A percentile compares a stretch with the other conserved stretches of the same genome.
These are phyloP conservation scores for Ridgeia piscesae DNA, from an alignment of 1,140 invertebrate genomes.

Conservation along the genomic window DNA sequence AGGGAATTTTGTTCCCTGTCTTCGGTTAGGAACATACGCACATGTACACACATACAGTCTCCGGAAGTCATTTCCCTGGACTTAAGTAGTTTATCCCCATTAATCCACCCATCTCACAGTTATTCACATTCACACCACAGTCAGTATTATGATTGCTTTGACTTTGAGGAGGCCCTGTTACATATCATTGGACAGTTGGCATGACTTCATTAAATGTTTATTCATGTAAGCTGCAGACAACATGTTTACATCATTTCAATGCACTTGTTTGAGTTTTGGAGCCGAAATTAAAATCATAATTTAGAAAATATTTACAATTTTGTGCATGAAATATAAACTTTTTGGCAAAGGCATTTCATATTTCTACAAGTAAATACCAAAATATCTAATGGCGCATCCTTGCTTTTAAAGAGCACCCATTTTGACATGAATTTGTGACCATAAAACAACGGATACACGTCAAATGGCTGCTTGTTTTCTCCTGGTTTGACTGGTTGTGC, in stretches of 20 bases:
- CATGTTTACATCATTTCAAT: too few relatives aligned
- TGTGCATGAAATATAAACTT: too few relatives aligned
- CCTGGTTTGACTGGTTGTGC: neutral
- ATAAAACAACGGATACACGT: too few relatives aligned
- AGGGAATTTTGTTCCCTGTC: neutral
- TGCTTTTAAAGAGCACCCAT: neutral
- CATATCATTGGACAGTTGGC: neutral
- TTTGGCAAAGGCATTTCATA: too few relatives aligned
- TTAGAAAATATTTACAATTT: too few relatives aligned
- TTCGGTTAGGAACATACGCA: neutral
- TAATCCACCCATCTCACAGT: neutral
- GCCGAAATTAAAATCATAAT: too few relatives aligned
- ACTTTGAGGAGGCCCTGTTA: neutral
- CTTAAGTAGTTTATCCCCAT: neutral
- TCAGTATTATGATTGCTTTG: neutral
- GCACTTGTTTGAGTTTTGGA: too few relatives aligned
- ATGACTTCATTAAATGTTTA: too few relatives aligned
- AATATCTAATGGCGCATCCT: neutral
- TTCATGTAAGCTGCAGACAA: too few relatives aligned
- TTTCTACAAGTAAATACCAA: neutral
- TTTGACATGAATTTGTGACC: neutral
- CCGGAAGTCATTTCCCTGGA: neutral
- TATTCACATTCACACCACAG: neutral
- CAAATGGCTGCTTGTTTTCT: neutral
- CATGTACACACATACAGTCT: too few relatives aligned